Percentiles rank a stretch among this genome's conserved stretches.
Conservation (phyloP, 1,140 invertebrate species). For the Habropoda laboriosa region DNA sequence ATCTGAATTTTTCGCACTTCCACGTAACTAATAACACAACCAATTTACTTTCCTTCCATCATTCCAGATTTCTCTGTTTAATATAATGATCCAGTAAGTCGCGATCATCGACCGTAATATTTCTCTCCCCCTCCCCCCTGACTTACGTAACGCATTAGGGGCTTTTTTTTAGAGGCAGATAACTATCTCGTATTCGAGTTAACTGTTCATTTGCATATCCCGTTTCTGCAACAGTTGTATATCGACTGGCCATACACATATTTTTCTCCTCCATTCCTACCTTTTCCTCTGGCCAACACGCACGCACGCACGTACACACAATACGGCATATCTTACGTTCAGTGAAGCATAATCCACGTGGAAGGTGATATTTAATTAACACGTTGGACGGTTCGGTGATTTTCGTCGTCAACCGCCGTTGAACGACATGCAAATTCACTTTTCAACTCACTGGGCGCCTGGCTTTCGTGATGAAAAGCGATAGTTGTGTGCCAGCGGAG, state of each 20-base stretch:
- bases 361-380: slow-evolving; percentile 50
- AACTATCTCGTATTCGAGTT: slow-evolving; percentile 44
- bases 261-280: background rate
- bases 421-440: slow-evolving; percentile 40
- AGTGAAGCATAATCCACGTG: slow-evolving; percentile 31
- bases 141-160: slow-evolving; percentile 51
- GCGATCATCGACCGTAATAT: slow-evolving; percentile 3
- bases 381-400: background rate
- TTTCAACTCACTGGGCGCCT: slow-evolving; percentile 12
- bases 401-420: slow-evolving; percentile 12
- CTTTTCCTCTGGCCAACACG: no score
- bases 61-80: slow-evolving; percentile 2
- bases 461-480: slow-evolving; percentile 20
- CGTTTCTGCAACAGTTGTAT: slow-evolving; percentile 62
- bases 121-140: no score
- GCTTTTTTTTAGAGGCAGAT: slow-evolving; percentile 41
- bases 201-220: slow-evolving; percentile 69
- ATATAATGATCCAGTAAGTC: background rate
- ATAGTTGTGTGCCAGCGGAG: slow-evolving; percentile 32
- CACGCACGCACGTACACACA: no score
- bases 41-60: no score
- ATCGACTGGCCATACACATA: slow-evolving; percentile 21
- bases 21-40: background rate
- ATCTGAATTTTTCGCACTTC: background rate
- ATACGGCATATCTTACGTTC: background rate